Conservation (phyloP, 2,888 invertebrate species). For the Trissolcus japonicus region DNA sequence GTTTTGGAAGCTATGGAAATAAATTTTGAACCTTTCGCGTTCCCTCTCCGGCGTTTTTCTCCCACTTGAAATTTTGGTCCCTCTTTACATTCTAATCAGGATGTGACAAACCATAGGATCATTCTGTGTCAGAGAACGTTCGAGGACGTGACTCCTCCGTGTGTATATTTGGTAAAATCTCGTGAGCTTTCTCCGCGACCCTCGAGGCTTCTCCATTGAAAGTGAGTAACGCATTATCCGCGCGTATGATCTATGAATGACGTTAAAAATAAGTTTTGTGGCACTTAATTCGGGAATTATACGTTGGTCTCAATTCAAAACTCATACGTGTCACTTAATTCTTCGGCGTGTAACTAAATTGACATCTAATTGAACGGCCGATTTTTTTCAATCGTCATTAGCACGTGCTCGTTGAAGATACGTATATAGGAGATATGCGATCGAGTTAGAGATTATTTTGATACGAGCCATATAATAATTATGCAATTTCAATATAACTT, state of each 20-base stretch:
- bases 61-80: conserved; percentile 12
- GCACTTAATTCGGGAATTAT: conserved; percentile 32
- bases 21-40: conserved; percentile 1
- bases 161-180: background rate
- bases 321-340: conserved; percentile 7
- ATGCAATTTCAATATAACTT: conserved; percentile 43
- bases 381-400: conserved; percentile 24
- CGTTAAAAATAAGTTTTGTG: conserved; percentile 31
- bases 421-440: conserved; percentile 9
- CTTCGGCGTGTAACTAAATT: conserved; percentile 8
- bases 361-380: conserved; percentile 27
- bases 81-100: background rate
- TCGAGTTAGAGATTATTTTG: conserved; percentile 37
- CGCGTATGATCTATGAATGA: conserved; percentile 45
- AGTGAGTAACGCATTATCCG: conserved; percentile 37
- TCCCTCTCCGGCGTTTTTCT: background rate
- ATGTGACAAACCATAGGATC: conserved; percentile 3
- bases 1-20: no score
- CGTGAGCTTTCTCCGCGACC: conserved; percentile 30
- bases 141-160: background rate
- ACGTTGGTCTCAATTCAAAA: conserved; percentile 26
- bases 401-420: conserved; percentile 12
- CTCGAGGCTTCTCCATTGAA: conserved; percentile 32
- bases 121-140: conserved; percentile 3
- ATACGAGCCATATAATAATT: conserved; percentile 38